phyloP scores from a whole-genome alignment of 2,797 vertebrate genomes.

The Acanthurus tractus region DNA sequence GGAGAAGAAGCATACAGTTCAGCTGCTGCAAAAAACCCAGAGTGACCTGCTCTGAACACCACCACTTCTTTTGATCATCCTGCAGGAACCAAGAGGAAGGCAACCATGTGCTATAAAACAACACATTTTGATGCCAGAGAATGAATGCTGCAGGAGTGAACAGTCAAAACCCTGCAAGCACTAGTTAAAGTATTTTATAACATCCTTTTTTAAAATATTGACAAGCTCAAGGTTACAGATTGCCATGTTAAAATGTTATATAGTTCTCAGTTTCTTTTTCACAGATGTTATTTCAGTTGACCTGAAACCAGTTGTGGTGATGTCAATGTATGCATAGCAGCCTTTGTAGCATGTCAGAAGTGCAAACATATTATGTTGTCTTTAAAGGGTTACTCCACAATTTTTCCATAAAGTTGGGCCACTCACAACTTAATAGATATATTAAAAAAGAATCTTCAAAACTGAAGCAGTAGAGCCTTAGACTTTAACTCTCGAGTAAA shows the following conservation, averaged over 20 bases:
- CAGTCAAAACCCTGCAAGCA: not conserved
- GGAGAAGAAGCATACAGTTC: constrained; percentile 83
- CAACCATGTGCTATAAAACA: not conserved
- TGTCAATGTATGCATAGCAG: no score
- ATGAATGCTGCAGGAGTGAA: not conserved
- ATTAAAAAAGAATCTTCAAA: not conserved
- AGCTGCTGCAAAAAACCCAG: constrained; percentile 68
- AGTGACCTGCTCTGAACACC: constrained; percentile 12
- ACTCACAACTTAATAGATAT: not conserved
- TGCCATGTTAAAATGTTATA: not conserved
- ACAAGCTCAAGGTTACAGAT: not conserved
- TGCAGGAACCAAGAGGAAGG: constrained; percentile 16
- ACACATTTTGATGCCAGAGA: constrained; percentile 16
- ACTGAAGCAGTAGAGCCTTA: not conserved
- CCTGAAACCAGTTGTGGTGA: not conserved
- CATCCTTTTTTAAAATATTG: no score
- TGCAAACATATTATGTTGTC: not conserved
- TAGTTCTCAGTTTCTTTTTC: constrained; percentile 5
- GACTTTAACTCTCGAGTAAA: not conserved
- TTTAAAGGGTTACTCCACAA: not conserved
- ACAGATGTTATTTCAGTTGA: constrained; percentile 24
- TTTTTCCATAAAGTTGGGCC: not conserved
- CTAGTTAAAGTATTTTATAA: constrained; percentile 2
- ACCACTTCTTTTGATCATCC: not conserved
- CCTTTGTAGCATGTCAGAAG: no score